Evolutionary conservation across 2,113 vertebrate genomes (phyloP).

Genomic region (Labeo rohita): DNA sequence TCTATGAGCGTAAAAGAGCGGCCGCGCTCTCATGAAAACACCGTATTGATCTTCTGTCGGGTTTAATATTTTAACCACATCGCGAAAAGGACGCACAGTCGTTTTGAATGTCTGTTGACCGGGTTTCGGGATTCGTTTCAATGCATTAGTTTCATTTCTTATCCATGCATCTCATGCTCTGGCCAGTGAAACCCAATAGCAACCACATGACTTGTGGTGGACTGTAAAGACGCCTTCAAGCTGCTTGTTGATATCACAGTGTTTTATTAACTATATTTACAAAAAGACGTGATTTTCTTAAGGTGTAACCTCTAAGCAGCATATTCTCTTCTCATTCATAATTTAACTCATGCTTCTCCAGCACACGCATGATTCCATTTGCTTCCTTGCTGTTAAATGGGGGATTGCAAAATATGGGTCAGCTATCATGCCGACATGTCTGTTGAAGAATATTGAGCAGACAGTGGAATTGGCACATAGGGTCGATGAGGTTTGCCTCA

Average conservation of each 20-base stretch:
- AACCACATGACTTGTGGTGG: background rate
- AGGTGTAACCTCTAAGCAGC: background rate
- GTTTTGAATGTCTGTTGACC: slow-evolving; percentile 2
- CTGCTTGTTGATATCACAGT: background rate
- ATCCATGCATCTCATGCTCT: background rate
- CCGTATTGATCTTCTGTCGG: slow-evolving; percentile 42
- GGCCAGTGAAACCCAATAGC: slow-evolving; percentile 4
- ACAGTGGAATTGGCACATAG: slow-evolving; percentile 7
- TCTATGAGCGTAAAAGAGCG: background rate
- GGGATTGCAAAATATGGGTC: slow-evolving; percentile 54
- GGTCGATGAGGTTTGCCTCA: slow-evolving; percentile 11
- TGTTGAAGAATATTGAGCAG: slow-evolving; percentile 13
- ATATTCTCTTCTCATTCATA: slow-evolving; percentile 36
- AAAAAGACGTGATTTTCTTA: background rate
- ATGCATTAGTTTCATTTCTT: background rate
- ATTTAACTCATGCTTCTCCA: slow-evolving; percentile 21
- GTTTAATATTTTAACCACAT: slow-evolving; percentile 14
- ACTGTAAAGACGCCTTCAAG: background rate
- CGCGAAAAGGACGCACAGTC: slow-evolving; percentile 54
- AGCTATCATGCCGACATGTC: slow-evolving; percentile 35
- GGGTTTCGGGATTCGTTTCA: background rate
- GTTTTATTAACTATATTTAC: background rate
- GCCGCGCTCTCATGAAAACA: slow-evolving; percentile 6
- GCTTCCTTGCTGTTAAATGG: slow-evolving; percentile 1
- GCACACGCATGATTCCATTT: slow-evolving; percentile 21